Conservation (phyloP, 2,797 vertebrate species). For the Columba guinea region DNA sequence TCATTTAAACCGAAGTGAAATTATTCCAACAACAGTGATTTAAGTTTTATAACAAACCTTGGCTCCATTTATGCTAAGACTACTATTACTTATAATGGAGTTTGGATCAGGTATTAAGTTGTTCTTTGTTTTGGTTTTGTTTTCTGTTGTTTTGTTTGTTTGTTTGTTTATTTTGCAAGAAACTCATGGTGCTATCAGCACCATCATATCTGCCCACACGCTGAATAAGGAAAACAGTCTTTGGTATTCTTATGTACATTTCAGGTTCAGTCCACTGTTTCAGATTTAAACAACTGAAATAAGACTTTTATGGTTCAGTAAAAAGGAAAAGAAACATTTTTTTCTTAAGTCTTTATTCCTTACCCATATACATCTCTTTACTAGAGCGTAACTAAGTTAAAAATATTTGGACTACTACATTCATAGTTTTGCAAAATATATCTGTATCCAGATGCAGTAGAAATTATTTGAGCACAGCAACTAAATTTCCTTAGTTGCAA, state of each 20-base stretch:
- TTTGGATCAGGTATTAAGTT: background rate
- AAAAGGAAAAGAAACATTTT: background rate
- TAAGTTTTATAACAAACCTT: background rate
- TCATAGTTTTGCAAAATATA: background rate
- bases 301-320: background rate
- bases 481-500: background rate
- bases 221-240: background rate
- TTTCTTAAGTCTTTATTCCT: background rate
- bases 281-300: background rate
- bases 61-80: background rate
- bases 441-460: background rate
- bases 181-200: background rate
- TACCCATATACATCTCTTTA: background rate
- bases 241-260: background rate
- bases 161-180: background rate
- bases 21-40: background rate
- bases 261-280: background rate
- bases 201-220: background rate
- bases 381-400: background rate
- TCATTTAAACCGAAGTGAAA: background rate
- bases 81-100: background rate
- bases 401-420: background rate
- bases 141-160: no score
- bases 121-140: no score
- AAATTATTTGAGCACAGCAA: background rate